These are phyloP conservation scores for Gouania willdenowi DNA, from an alignment of 2,797 vertebrate genomes.

Conservation along the genomic window DNA sequence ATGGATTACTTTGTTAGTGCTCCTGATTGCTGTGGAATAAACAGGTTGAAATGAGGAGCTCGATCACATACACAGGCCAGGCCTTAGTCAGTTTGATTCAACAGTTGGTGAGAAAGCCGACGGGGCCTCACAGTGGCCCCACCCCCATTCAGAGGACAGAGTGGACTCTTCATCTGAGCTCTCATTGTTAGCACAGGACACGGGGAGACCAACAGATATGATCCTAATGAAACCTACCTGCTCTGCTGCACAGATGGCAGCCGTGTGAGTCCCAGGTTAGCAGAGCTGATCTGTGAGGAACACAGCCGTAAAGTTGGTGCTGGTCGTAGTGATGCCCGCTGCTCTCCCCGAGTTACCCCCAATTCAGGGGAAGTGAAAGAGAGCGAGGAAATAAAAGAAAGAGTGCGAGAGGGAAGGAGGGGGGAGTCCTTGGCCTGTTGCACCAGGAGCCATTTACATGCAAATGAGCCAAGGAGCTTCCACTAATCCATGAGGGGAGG, in stretches of 20 bases:
- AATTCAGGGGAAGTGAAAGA: slow-evolving; percentile 23
- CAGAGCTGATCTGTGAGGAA: neutral
- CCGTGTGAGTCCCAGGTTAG: neutral
- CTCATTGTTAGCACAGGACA: slow-evolving; percentile 62
- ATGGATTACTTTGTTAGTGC: too few species aligned
- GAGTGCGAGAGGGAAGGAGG: slow-evolving; percentile 2
- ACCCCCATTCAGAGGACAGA: slow-evolving; percentile 45
- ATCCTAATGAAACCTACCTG: slow-evolving; percentile 76
- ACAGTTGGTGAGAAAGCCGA: slow-evolving; percentile 6
- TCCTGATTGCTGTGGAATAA: too few species aligned
- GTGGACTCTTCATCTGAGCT: slow-evolving; percentile 53
- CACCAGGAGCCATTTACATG: slow-evolving; percentile 76
- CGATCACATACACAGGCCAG: too few species aligned
- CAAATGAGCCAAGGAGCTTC: slow-evolving; percentile 75
- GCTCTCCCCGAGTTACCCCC: slow-evolving; percentile 17
- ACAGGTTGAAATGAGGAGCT: too few species aligned
- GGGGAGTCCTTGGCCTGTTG: slow-evolving; percentile 42
- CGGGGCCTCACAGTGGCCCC: slow-evolving; percentile 14
- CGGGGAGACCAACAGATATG: too few species aligned
- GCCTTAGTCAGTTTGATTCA: slow-evolving; percentile 13
- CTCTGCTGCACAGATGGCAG: slow-evolving; percentile 59
- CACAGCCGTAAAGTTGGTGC: slow-evolving; percentile 6
- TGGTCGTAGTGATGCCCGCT: slow-evolving; percentile 15
- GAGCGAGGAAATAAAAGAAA: slow-evolving; percentile 1
- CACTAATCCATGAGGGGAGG: slow-evolving; percentile 71